Conservation (phyloP, 1,140 invertebrate genomes). For the Megathymus violae region DNA sequence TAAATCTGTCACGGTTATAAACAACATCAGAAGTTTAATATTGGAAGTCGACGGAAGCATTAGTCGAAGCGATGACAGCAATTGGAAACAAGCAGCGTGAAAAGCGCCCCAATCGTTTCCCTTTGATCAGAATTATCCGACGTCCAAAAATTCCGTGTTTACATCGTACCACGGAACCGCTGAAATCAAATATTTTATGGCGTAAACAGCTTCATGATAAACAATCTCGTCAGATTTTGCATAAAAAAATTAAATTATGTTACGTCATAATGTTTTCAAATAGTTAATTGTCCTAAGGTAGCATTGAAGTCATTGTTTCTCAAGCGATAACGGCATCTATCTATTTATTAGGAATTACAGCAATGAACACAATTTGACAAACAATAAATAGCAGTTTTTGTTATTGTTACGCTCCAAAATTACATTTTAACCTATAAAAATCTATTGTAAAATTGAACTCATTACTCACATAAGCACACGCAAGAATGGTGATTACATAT, state of each 20-base stretch:
- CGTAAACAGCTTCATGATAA: neutral
- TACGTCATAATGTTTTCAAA: too few species aligned
- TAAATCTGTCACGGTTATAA: constrained; percentile 54
- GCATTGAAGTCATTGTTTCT: too few species aligned
- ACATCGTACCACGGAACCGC: constrained; percentile 43
- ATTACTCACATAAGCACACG: too few species aligned
- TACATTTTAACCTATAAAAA: too few species aligned
- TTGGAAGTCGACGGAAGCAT: constrained; percentile 75
- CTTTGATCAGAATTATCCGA: constrained; percentile 78
- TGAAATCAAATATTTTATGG: constrained; percentile 44
- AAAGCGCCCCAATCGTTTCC: constrained; percentile 64
- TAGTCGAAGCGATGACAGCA: constrained; percentile 74
- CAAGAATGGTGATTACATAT: too few species aligned
- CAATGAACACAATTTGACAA: too few species aligned
- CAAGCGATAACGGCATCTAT: too few species aligned
- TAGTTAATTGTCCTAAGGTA: too few species aligned
- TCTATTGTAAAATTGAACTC: too few species aligned
- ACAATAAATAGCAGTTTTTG: neutral
- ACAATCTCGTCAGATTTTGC: neutral
- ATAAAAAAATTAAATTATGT: neutral
- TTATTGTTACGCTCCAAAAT: too few species aligned
- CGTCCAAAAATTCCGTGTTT: constrained; percentile 61
- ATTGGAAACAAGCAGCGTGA: constrained; percentile 69
- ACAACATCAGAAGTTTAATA: constrained; percentile 76
- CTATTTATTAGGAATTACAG: too few species aligned